A percentile compares a stretch with the other conserved stretches of the same genome.
Conservation (phyloP, 1,140 invertebrate species). For the Acromyrmex charruanus region DNA sequence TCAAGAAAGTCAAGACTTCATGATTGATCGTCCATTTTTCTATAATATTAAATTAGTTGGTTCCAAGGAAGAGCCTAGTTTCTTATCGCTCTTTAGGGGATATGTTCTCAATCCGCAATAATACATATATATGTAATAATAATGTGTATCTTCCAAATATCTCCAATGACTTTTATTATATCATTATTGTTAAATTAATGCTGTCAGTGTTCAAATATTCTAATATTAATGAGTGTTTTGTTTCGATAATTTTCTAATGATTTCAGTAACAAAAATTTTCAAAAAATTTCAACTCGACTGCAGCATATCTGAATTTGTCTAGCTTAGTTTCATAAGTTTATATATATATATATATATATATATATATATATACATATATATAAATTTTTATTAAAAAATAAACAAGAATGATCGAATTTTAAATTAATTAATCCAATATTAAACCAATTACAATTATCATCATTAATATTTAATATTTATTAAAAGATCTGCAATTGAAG, state of each 20-base stretch:
- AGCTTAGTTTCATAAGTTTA: background rate
- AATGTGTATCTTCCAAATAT: background rate
- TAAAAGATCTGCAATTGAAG: background rate
- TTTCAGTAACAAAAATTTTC: background rate
- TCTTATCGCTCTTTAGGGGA: constrained; percentile 19
- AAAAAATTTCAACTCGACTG: constrained; percentile 13
- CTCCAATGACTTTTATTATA: background rate
- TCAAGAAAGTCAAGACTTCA: background rate
- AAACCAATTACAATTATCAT: background rate
- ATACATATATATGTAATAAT: constrained; percentile 27
- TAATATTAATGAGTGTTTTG: background rate
- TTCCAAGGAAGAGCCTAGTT: background rate
- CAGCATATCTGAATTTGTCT: background rate
- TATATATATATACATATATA: background rate
- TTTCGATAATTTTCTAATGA: background rate
- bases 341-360: constrained; percentile 12
- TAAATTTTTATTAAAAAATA: background rate
- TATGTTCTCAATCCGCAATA: background rate
- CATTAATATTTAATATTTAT: constrained; percentile 8
- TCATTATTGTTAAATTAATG: background rate
- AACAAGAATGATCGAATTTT: background rate
- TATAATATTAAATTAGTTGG: constrained; percentile 44
- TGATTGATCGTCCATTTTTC: constrained; percentile 66
- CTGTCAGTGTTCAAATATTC: background rate
- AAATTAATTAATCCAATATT: background rate